These are phyloP conservation scores for Rhinatrema bivittatum DNA, from an alignment of 2,797 vertebrate genomes.

Conservation along the genomic window DNA sequence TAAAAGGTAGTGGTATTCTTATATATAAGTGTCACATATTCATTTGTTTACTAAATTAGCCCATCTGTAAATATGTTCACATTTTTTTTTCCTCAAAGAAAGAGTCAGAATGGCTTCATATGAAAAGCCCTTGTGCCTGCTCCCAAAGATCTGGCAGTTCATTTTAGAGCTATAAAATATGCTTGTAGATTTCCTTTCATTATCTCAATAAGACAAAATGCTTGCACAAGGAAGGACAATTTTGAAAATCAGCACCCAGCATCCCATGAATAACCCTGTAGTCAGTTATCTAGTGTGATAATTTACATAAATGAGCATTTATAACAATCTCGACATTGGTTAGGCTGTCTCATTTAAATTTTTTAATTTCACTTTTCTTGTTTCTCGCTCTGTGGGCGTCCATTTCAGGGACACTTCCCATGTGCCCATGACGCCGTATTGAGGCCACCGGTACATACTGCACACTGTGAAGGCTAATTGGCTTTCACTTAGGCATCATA, in stretches of 20 bases:
- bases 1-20: too few species aligned
- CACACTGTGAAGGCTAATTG: slow-evolving; percentile 29
- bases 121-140: accelerated
- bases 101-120: background rate
- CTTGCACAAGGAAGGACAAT: background rate
- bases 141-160: background rate
- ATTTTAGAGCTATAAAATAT: background rate
- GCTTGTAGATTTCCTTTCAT: background rate
- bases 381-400: background rate
- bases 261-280: background rate
- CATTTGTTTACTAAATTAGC: slow-evolving; percentile 4
- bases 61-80: slow-evolving; percentile 7
- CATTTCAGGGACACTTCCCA: background rate
- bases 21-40: too few species aligned
- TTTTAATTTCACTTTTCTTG: slow-evolving; percentile 3
- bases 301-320: slow-evolving; percentile 13
- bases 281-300: slow-evolving; percentile 6
- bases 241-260: slow-evolving; percentile 5
- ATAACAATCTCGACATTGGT: background rate
- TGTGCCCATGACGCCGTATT: background rate
- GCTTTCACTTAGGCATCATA: slow-evolving; percentile 23
- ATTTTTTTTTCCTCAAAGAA: background rate
- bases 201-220: background rate
- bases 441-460: slow-evolving; percentile 1
- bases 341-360: slow-evolving; percentile 11